Evolutionary conservation across 2,113 vertebrate genomes (phyloP), one percentile per base, ranked within the genome.

Genomic region (Albula goreensis): DNA sequence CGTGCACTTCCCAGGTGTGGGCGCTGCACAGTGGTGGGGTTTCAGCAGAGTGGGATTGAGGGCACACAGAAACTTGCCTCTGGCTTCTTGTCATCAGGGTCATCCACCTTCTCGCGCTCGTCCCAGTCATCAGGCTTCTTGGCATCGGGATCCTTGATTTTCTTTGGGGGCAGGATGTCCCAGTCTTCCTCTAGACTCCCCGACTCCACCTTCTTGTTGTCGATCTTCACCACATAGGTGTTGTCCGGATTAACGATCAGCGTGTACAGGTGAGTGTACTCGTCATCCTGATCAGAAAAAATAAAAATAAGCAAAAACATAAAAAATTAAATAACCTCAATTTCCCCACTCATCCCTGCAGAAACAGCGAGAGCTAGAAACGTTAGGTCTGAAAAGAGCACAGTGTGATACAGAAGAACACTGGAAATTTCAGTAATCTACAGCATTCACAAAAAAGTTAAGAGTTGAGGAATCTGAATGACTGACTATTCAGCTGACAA

Each of bases 161-260:
- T 97, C 86, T 92, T 96, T 48, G 96, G 89, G n/a, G 95, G 96
- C 81, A 97, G 91, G 82, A 98, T 94, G 90, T 96, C 95, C 96
- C 97, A 97, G 87, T 98, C 95, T 0, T 96, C 95, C 89, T 97
- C 96, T 89, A 97, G 88, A 84, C 66, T 91, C 50, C 96, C 96
- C 19, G 94, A 94, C 87, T 95, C 95, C 2, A 97, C 96, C 87
- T 96, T 96, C 88, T 97, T 93, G 80, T 97, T 97, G 91, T 97
- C 95, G 3, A 97, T 97, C 93, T 97, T 97, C 66, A 98, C 95
- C 87, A 95, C 96, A n/a, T 97, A 97, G 6, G 96, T 97, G 92
- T 96, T 96, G 90, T 96, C 96, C 3, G 96, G 93, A 86, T 91
- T 92, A 90, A 97, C 92, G 0, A 97, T 91, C 86, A 98, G 90